phyloP scores from a whole-genome alignment of 2,113 vertebrate genomes.

The Dasyprocta punctata region DNA sequence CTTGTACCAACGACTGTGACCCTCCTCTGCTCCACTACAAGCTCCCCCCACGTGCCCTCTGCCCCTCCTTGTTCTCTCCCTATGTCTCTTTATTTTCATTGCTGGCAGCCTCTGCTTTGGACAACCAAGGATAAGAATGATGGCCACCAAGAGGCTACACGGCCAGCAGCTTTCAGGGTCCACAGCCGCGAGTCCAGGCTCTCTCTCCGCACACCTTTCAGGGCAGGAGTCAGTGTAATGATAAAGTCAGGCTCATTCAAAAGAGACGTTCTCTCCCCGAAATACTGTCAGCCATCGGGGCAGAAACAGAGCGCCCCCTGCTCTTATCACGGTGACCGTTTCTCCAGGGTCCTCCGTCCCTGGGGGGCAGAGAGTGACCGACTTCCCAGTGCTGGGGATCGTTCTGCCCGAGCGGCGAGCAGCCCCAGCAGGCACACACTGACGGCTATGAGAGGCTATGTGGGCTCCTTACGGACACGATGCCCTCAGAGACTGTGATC shows the following conservation, averaged over 20 bases:
- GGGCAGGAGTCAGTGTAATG: not conserved
- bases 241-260: not conserved
- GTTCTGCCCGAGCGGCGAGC: not conserved
- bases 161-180: not conserved
- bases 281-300: not conserved
- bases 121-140: not conserved
- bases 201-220: not conserved
- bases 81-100: not conserved
- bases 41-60: not conserved
- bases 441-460: not conserved
- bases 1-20: not conserved
- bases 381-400: not conserved
- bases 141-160: not conserved
- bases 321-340: not conserved
- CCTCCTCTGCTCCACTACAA: fast-evolving
- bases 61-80: not conserved
- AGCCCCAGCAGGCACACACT: too few relatives aligned
- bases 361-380: not conserved
- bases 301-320: fast-evolving
- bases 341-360: too few relatives aligned
- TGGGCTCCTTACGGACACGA: not conserved
- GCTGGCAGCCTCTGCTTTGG: not conserved
- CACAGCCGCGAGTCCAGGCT: not conserved
- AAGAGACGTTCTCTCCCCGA: not conserved
- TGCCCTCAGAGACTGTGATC: not conserved